Conservation (phyloP, 2,797 vertebrate genomes). For the Leptoclinus maculatus region DNA sequence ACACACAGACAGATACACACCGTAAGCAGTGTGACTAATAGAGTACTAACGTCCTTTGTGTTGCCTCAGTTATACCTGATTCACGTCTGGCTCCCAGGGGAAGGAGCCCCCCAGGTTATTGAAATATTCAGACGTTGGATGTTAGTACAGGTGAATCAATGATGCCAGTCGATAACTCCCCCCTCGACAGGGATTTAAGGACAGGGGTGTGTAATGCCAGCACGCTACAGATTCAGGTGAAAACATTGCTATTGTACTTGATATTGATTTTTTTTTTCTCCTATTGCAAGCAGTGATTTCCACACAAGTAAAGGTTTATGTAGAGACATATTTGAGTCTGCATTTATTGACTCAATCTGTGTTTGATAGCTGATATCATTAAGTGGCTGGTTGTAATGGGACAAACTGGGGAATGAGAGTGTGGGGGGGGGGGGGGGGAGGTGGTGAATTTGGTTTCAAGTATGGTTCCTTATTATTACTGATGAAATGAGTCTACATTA, state of each 20-base stretch:
- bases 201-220: slow-evolving; percentile 44
- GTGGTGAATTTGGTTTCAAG: slow-evolving; percentile 7
- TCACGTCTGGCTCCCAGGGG: slow-evolving; percentile 73
- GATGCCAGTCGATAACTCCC: slow-evolving; percentile 62
- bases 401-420: too few relatives aligned
- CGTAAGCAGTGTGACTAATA: slow-evolving; percentile 77
- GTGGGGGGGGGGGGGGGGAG: too few relatives aligned
- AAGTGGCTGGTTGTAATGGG: slow-evolving; percentile 18
- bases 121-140: slow-evolving; percentile 71
- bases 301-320: slow-evolving; percentile 32
- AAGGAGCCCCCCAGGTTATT: slow-evolving; percentile 63
- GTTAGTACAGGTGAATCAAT: slow-evolving; percentile 77
- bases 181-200: slow-evolving; percentile 56
- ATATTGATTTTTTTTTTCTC: slow-evolving; percentile 36
- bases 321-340: slow-evolving; percentile 30
- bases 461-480: slow-evolving; percentile 21
- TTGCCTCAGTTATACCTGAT: slow-evolving; percentile 75
- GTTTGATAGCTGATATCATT: slow-evolving; percentile 40
- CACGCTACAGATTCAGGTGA: slow-evolving; percentile 35
- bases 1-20: slow-evolving; percentile 35
- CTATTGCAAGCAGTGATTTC: slow-evolving; percentile 40
- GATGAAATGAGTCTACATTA: slow-evolving; percentile 17
- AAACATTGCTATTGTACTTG: slow-evolving; percentile 44
- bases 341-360: slow-evolving; percentile 8
- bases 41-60: slow-evolving; percentile 72